Percentiles rank a stretch among this genome's conserved stretches.
These are phyloP conservation scores for Podarcis lilfordi DNA, from an alignment of 2,797 vertebrate genomes.

Conservation along the genomic window DNA sequence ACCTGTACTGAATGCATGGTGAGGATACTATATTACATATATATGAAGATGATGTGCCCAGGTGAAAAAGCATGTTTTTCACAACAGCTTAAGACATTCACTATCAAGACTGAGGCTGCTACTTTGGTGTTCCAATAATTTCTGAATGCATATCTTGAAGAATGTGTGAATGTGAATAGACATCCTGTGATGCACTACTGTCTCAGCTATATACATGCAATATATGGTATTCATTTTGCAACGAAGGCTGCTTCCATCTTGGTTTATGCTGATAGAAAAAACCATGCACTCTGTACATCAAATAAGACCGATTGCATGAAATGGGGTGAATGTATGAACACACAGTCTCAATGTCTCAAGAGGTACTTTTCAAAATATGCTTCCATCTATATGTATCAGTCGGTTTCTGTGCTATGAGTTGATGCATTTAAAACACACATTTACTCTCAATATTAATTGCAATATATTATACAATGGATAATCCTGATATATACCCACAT, in stretches of 20 bases:
- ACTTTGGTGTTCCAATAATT: not conserved
- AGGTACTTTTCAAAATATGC: not conserved
- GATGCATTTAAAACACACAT: too few relatives aligned
- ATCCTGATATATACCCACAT: not conserved
- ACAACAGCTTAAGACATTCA: not conserved
- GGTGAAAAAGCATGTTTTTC: not conserved
- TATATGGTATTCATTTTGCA: not conserved
- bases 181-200: not conserved
- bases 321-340: not conserved
- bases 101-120: not conserved
- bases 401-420: not conserved
- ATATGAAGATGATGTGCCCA: not conserved
- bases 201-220: not conserved
- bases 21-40: not conserved
- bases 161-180: not conserved
- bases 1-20: not conserved
- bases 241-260: not conserved
- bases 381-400: not conserved
- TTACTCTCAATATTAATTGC: not conserved
- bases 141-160: not conserved
- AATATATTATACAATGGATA: not conserved
- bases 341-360: not conserved
- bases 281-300: not conserved
- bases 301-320: not conserved
- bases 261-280: not conserved